Evolutionary conservation across 2,797 vertebrate species (phyloP).

Genomic region (Mallotus villosus): DNA sequence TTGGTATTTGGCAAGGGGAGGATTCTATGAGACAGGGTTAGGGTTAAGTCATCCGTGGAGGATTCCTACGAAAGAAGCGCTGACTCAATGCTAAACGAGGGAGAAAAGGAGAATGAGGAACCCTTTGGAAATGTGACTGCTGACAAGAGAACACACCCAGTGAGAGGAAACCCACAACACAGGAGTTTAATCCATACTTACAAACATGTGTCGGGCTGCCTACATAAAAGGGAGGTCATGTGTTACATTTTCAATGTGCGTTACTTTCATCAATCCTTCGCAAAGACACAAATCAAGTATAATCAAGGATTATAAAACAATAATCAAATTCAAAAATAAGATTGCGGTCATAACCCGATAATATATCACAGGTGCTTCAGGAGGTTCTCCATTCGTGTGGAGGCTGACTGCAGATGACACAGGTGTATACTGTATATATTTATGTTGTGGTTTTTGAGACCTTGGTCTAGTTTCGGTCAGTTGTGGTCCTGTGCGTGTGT

Average conservation of each 20-base stretch:
- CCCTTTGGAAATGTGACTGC: not conserved
- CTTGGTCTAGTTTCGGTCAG: too few species aligned
- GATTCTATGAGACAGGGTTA: not conserved
- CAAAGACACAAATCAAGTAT: not conserved
- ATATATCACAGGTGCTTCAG: not conserved
- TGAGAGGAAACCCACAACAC: slow-evolving; percentile 31
- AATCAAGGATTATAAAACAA: not conserved
- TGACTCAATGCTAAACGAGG: slow-evolving; percentile 52
- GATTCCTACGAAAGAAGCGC: slow-evolving; percentile 26
- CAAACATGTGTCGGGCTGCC: slow-evolving; percentile 68
- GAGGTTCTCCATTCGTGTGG: too few species aligned
- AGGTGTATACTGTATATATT: too few species aligned
- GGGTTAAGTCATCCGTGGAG: slow-evolving; percentile 16
- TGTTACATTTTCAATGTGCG: slow-evolving; percentile 19
- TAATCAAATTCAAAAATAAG: not conserved
- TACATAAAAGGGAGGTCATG: slow-evolving; percentile 48
- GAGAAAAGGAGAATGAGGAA: too few species aligned
- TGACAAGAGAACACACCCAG: slow-evolving; percentile 36
- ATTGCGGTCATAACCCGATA: not conserved
- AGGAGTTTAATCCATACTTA: slow-evolving; percentile 62
- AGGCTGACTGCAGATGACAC: not conserved
- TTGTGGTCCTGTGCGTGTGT: not conserved
- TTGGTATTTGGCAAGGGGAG: slow-evolving; percentile 28
- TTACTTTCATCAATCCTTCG: not conserved
- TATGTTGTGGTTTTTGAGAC: too few species aligned